A percentile compares a stretch with the other conserved stretches of the same genome.
phyloP scores from a whole-genome alignment of 2,797 vertebrate species.

The Lutjanus argentimaculatus region DNA sequence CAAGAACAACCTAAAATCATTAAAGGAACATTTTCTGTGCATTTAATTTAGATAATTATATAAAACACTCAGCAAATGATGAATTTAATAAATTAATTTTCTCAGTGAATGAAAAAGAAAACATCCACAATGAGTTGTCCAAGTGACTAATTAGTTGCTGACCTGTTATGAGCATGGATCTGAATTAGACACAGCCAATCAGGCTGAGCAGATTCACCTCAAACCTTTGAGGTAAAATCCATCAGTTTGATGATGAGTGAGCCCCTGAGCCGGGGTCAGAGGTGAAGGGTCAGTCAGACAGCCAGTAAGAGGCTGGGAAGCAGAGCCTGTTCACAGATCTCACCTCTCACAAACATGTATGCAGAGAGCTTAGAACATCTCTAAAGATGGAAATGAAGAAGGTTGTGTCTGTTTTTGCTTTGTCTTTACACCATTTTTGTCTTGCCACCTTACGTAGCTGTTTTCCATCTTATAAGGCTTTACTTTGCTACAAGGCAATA shows the following conservation, averaged over 20 bases:
- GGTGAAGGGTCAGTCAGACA: conserved; percentile 48
- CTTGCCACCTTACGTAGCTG: too few species aligned
- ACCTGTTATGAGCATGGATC: conserved; percentile 48
- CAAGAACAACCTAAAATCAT: neutral
- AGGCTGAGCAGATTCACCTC: conserved; percentile 29
- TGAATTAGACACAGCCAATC: conserved; percentile 44
- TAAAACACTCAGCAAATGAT: neutral
- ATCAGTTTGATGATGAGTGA: conserved; percentile 22
- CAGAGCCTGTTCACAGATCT: conserved; percentile 13
- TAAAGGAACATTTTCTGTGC: neutral
- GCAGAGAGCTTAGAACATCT: neutral
- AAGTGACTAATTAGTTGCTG: conserved; percentile 35
- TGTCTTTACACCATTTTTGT: too few species aligned
- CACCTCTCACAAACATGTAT: neutral
- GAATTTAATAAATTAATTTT: neutral
- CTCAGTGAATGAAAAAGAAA: neutral
- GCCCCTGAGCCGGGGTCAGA: conserved; percentile 43
- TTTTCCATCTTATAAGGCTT: too few species aligned
- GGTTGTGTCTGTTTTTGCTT: too few species aligned
- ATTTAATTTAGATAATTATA: neutral
- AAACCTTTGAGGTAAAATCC: conserved; percentile 40
- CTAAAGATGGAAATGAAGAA: neutral
- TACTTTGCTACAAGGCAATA: too few species aligned
- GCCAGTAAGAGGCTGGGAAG: conserved; percentile 10
- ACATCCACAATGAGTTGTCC: neutral